phyloP scores from a whole-genome alignment of 2,797 vertebrate genomes.

The Taeniopygia guttata region DNA sequence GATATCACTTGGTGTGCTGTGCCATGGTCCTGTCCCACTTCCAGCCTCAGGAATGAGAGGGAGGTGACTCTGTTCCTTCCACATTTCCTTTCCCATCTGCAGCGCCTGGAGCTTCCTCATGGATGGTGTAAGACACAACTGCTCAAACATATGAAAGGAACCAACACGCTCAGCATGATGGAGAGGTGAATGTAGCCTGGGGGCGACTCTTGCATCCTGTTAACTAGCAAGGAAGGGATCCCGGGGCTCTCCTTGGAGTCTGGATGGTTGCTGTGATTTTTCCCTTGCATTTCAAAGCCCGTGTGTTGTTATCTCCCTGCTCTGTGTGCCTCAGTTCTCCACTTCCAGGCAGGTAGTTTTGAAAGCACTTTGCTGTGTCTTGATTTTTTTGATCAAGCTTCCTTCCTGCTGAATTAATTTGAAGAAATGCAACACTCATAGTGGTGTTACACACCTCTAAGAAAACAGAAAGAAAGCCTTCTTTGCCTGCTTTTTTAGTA shows the following conservation, averaged over 20 bases:
- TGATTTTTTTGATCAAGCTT: background rate
- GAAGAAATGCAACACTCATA: fast-evolving
- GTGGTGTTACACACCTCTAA: background rate
- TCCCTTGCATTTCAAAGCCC: background rate
- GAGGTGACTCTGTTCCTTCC: background rate
- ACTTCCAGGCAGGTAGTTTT: background rate
- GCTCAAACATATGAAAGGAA: background rate
- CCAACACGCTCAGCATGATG: background rate
- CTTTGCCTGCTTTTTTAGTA: background rate
- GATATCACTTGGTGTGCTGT: background rate
- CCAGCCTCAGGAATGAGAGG: background rate
- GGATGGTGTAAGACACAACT: background rate
- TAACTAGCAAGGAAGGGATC: slow-evolving; percentile 23
- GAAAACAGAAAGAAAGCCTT: background rate
- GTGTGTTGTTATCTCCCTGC: background rate
- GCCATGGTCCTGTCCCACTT: background rate
- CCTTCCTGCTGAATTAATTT: background rate
- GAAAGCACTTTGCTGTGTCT: background rate
- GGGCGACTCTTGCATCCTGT: background rate
- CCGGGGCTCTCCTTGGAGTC: background rate
- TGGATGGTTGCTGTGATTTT: background rate
- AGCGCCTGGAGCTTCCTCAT: background rate
- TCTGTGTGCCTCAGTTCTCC: background rate
- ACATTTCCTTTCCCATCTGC: background rate
- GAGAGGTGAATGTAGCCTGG: slow-evolving; percentile 47